Conservation (phyloP, 1,140 invertebrate genomes). For the Apolygus lucorum region DNA sequence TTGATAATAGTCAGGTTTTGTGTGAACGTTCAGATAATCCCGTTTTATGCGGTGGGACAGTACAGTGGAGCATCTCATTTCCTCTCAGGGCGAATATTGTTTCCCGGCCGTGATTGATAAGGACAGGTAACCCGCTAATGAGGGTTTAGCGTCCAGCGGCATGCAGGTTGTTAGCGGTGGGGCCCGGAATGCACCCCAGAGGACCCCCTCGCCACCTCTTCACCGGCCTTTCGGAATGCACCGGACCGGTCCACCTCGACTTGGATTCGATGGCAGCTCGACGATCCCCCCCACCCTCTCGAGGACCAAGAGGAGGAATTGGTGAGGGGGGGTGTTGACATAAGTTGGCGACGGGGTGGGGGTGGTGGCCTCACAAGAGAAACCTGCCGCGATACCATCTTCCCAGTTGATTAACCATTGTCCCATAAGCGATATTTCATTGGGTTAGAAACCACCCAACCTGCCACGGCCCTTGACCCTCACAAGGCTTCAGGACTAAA, state of each 20-base stretch:
- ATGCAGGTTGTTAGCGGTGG: slow-evolving; percentile 10
- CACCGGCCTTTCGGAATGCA: slow-evolving; percentile 10
- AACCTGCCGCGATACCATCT: slow-evolving; percentile 14
- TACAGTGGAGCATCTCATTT: too few relatives aligned
- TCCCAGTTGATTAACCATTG: slow-evolving; percentile 19
- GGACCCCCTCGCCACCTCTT: not conserved
- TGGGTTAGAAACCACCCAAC: not conserved
- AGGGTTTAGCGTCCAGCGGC: slow-evolving; percentile 4
- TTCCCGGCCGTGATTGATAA: slow-evolving; percentile 4
- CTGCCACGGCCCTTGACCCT: slow-evolving; percentile 12
- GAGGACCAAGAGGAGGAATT: too few relatives aligned
- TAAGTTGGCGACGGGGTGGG: slow-evolving; percentile 3
- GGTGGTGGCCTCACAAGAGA: not conserved
- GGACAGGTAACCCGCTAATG: slow-evolving; percentile 6
- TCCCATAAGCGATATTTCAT: slow-evolving; percentile 23
- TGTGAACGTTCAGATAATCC: too few relatives aligned
- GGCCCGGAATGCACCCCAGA: slow-evolving; percentile 2
- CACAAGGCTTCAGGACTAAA: too few relatives aligned
- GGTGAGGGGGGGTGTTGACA: slow-evolving; percentile 13
- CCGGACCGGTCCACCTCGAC: not conserved
- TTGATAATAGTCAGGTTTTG: too few relatives aligned
- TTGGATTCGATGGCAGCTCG: too few relatives aligned
- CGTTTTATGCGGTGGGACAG: too few relatives aligned
- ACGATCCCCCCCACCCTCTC: too few relatives aligned
- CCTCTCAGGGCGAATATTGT: too few relatives aligned